Base-by-base conservation (phyloP, 2,113 vertebrate species). In the Phylloscopus whistleri region DNA sequence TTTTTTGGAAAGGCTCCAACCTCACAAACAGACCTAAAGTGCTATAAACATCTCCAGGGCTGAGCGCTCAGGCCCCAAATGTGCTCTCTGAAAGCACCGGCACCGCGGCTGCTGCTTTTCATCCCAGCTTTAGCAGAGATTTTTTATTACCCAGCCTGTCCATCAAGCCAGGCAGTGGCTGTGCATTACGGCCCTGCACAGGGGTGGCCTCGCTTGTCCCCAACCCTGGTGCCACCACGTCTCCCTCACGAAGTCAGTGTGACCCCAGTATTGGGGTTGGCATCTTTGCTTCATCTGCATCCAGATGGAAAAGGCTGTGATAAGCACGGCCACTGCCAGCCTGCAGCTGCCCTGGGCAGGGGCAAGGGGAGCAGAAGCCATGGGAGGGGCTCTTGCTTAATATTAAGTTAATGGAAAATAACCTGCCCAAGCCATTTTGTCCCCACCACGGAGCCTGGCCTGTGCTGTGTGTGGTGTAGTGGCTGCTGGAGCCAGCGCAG, bases 11-110 rank as follows among this genome's bases (percentile, higher is more conserved):
- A 92, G 74, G 86, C 89, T 98, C 98, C 98, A 98, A 96, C 95
- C 94, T 97, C 95, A 64, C 96, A 96, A 98, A 97, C 96, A 53
- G 97, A 85, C 89, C 98, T 98, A 97, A 98, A 98, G 98, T 98
- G 98, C 98, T 96, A 97, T 98, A 98, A 98, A 98, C 98, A 96
- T 95, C 95, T 89, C 97, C 89, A 48, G 84, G 93, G 74, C 97
- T 96, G 94, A 97, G 96, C 39, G 27, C 83, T 69, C 69, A 66
- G 93, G 87, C 86, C 94, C 87, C 85, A 94, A 83, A 96, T 95
- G 97, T 84, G 82, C 93, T 95, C 69, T 33, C n/a, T 92, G 94
- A 93, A 96, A 97, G 97, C 97, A 19, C 2, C 0, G 30, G 76
- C 94, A 73, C 39, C 0, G 1, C 1, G 0, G 51, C 84, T 59